Conservation (phyloP, 2,888 invertebrate species). For the Trachelus iudaicus region DNA sequence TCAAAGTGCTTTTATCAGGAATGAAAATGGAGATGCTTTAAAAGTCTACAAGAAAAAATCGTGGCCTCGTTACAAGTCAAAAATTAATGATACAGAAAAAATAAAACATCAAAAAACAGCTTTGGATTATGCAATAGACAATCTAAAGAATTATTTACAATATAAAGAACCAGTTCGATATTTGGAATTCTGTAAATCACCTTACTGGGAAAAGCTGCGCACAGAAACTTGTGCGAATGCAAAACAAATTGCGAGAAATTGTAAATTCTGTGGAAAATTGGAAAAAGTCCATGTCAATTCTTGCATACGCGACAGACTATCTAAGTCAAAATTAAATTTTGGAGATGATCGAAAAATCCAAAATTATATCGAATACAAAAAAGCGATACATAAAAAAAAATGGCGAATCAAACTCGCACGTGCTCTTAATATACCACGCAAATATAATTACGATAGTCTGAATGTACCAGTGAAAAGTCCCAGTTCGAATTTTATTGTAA, state of each 20-base stretch:
- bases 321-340: background rate
- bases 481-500: background rate
- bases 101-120: background rate
- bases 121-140: background rate
- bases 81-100: background rate
- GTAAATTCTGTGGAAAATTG: conserved; percentile 8
- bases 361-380: background rate
- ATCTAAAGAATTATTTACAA: background rate
- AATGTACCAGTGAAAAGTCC: background rate
- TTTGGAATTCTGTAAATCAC: background rate
- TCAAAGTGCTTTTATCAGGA: background rate
- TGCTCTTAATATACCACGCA: background rate
- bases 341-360: background rate
- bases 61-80: background rate
- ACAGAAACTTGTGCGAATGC: background rate
- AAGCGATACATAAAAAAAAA: background rate
- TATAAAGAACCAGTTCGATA: background rate
- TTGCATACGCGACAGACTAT: background rate
- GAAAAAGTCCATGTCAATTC: background rate
- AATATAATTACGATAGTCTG: background rate
- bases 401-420: background rate
- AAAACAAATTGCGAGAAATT: background rate
- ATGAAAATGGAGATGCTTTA: background rate
- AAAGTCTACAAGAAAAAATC: background rate
- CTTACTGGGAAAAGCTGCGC: background rate